A percentile compares a stretch with the other conserved stretches of the same genome.
Conservation (phyloP, 2,797 vertebrate genomes). For the Jordanella pulchra region DNA sequence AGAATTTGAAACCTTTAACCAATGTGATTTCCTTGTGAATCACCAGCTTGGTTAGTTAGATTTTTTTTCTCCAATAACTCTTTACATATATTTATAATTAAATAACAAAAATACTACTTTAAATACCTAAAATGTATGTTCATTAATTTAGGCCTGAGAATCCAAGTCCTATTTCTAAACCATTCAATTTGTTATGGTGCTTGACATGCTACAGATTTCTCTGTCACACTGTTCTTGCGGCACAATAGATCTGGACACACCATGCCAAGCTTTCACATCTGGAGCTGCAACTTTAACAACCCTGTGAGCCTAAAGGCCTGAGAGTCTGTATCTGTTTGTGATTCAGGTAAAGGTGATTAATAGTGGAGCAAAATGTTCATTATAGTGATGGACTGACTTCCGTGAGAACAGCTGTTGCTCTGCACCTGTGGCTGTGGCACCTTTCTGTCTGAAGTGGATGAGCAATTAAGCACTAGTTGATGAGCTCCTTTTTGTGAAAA, state of each 20-base stretch:
- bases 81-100: background rate
- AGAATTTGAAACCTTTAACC: background rate
- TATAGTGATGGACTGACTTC: constrained; percentile 78
- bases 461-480: constrained; percentile 32
- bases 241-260: constrained; percentile 52
- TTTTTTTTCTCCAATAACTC: background rate
- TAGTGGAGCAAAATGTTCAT: constrained; percentile 73
- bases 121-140: background rate
- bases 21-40: background rate
- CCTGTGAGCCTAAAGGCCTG: constrained; percentile 20
- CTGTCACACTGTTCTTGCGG: constrained; percentile 36
- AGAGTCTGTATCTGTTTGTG: constrained; percentile 24
- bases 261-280: constrained; percentile 62
- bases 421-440: constrained; percentile 67
- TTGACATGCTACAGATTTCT: constrained; percentile 52
- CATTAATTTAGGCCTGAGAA: constrained; percentile 6
- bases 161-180: constrained; percentile 30
- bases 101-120: background rate
- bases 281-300: constrained; percentile 48
- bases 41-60: background rate
- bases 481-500: constrained; percentile 29
- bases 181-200: constrained; percentile 49
- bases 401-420: constrained; percentile 75
- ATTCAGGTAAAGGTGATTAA: constrained; percentile 69
- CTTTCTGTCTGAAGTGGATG: constrained; percentile 45